A percentile compares a stretch with the other conserved stretches of the same genome.
Conservation (phyloP, 1,140 invertebrate genomes). For the Batillaria attramentaria region DNA sequence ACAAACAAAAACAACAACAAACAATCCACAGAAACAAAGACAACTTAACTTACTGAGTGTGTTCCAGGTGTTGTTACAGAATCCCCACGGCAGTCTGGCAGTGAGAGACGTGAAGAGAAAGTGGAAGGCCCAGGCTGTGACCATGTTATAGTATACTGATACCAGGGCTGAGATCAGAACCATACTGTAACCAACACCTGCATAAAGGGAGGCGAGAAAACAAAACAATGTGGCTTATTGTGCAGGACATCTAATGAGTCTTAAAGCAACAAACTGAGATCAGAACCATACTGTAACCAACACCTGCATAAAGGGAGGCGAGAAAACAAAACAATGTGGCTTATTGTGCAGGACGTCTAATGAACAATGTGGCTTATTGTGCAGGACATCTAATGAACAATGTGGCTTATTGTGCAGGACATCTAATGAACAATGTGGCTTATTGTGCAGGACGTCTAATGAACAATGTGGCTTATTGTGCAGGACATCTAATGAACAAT, state of each 20-base stretch:
- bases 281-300: conserved; percentile 83
- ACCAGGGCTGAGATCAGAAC: conserved; percentile 73
- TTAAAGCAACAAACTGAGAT: too few species aligned
- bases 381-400: too few species aligned
- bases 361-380: too few species aligned
- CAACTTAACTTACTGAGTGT: conserved; percentile 58
- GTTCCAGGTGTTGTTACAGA: conserved; percentile 66
- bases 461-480: too few species aligned
- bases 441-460: too few species aligned
- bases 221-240: background rate
- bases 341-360: too few species aligned
- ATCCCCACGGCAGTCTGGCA: conserved; percentile 64
- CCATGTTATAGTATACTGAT: conserved; percentile 73
- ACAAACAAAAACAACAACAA: too few species aligned
- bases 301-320: conserved; percentile 76
- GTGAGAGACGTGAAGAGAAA: conserved; percentile 70
- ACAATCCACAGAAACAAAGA: too few species aligned
- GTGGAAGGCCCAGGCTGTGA: conserved; percentile 73
- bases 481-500: too few species aligned
- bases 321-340: too few species aligned
- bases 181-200: conserved; percentile 87
- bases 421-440: too few species aligned
- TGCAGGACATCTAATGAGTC: conserved; percentile 11
- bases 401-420: too few species aligned
- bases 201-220: conserved; percentile 44